Base-by-base conservation (phyloP, 2,797 vertebrate genomes). In the Argya squamiceps region DNA sequence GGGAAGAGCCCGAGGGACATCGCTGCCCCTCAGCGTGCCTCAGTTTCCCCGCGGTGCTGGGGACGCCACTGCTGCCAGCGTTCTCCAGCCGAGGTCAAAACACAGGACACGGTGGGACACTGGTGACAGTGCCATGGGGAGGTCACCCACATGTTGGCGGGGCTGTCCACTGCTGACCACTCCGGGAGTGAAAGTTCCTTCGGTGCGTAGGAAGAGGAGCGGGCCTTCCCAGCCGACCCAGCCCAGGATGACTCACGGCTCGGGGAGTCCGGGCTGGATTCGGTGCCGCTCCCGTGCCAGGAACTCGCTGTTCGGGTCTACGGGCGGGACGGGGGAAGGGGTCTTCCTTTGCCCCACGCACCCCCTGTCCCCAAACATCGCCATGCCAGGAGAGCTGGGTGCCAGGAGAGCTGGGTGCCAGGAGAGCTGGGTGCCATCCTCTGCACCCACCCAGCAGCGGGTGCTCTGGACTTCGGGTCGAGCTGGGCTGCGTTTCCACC, bases 321-420 rank as follows among this genome's bases (percentile, higher is more conserved):
- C 4, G 12, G 3, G 12, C 0, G 0, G 43, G 27, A 23, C 5
- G 5, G 1, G 5, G 22, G 4, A 46, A 34, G 6, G 65, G 7
- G 3, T 50, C 52, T 12, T 12, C 7, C 73, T 74, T 15, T 30
- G 22, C 36, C 34, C 43, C 12, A 2, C 1, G 1, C 34, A 46
- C 17, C 5, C 32, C 23, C 4, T 1, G 4, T 30, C 36, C n/a
- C 65, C 58, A 44, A n/a, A 44, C 23, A 30, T 14, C 3, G 2
- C n/a, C 53, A 14, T 32, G 70, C 18, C 41, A 62, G 47, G 17
- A 62, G 15, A 50, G 15, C 7, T 6, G 34, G 26, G 23, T 37
- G 43, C 49, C 29, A 47, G 52, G 27, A 64, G 15, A 50, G 15
- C 11, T 9, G 34, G 26, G 27, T 34, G 43, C 49, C 29, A 47